Conservation (phyloP, 2,888 invertebrate species). For the Hirudinaria manillensis region DNA sequence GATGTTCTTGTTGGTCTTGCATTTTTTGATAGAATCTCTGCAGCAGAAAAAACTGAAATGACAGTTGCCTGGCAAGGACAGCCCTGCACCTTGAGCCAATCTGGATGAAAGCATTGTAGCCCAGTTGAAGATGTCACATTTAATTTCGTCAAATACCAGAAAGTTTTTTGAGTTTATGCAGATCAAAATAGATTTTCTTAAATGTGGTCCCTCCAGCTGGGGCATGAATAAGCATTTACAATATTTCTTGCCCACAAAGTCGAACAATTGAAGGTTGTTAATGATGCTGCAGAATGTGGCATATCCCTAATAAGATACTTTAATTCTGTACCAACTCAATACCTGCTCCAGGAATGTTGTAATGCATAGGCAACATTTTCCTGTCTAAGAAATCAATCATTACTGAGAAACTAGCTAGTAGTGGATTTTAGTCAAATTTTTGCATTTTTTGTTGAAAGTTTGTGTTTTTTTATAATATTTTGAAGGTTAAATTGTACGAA, state of each 20-base stretch:
- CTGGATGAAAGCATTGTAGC: background rate
- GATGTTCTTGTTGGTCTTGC: background rate
- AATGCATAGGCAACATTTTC: too few relatives aligned
- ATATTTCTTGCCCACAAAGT: background rate
- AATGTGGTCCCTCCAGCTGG: background rate
- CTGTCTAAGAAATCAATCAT: too few relatives aligned
- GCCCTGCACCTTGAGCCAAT: background rate
- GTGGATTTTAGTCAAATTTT: too few relatives aligned
- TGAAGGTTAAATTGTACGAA: too few relatives aligned
- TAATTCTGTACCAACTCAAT: background rate
- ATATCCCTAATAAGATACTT: background rate
- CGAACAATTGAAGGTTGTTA: background rate
- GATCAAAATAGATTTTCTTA: background rate
- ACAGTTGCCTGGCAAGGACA: background rate
- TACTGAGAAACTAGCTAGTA: too few relatives aligned
- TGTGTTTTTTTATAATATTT: too few relatives aligned
- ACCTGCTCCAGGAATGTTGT: background rate
- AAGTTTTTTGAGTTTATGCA: constrained; percentile 3
- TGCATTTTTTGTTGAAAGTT: too few relatives aligned
- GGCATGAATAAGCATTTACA: background rate
- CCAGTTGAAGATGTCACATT: background rate
- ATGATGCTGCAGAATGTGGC: background rate
- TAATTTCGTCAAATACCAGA: background rate
- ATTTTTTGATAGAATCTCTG: background rate
- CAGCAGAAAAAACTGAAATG: background rate